phyloP scores from a whole-genome alignment of 2,797 vertebrate species.

The Rhincodon typus region DNA sequence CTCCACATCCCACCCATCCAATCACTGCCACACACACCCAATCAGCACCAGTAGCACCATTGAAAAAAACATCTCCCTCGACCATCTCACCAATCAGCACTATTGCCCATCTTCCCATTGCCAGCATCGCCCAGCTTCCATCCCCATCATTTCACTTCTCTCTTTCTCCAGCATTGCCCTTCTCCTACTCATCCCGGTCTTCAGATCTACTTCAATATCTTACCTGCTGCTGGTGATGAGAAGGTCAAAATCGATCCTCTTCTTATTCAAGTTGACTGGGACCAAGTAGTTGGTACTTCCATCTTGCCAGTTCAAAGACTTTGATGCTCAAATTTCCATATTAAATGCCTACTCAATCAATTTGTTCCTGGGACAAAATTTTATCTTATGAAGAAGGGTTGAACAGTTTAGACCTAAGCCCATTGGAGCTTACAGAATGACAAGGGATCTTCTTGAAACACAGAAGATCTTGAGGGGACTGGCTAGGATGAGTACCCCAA shows the following conservation, averaged over 20 bases:
- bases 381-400: too few relatives aligned
- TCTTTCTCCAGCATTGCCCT: background rate
- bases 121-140: background rate
- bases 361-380: too few relatives aligned
- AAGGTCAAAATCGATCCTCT: background rate
- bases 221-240: background rate
- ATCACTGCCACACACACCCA: conserved; percentile 16
- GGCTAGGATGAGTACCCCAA: too few relatives aligned
- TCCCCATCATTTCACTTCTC: background rate
- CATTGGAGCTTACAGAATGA: too few relatives aligned
- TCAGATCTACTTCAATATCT: background rate
- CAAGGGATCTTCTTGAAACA: too few relatives aligned
- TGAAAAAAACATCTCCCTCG: background rate
- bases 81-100: background rate
- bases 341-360: background rate
- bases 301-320: background rate
- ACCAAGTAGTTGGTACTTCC: background rate
- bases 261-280: background rate
- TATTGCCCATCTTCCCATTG: background rate
- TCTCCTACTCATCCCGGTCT: background rate
- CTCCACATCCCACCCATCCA: background rate
- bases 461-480: too few relatives aligned
- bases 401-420: too few relatives aligned
- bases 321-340: background rate
- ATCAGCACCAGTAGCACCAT: background rate